Conservation (phyloP, 2,888 invertebrate species). For the Mesoligia furuncula region DNA sequence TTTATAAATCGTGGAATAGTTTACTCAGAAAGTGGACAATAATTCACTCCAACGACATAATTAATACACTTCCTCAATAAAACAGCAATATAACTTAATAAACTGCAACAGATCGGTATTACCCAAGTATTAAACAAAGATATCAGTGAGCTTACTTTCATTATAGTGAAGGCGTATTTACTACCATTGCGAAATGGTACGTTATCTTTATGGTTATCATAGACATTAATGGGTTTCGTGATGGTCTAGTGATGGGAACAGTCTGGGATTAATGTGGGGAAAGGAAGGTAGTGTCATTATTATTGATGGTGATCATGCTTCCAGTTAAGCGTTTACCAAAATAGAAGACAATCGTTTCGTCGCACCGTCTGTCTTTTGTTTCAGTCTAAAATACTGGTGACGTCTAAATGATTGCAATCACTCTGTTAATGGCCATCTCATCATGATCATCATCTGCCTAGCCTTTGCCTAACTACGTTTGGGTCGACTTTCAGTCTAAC, state of each 20-base stretch:
- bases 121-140: conserved; percentile 50
- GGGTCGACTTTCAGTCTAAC: too few species aligned
- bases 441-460: too few species aligned
- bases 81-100: not conserved
- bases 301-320: not conserved
- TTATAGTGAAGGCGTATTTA: conserved; percentile 44
- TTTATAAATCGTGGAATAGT: not conserved
- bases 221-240: conserved; percentile 32
- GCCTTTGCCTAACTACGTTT: too few species aligned
- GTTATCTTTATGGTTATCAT: conserved; percentile 48
- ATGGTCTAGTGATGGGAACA: conserved; percentile 38
- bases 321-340: not conserved
- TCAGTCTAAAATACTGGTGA: not conserved
- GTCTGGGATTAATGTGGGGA: not conserved
- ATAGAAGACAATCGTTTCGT: not conserved
- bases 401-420: not conserved
- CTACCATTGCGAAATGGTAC: conserved; percentile 49
- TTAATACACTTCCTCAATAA: conserved; percentile 24
- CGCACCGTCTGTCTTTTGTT: not conserved
- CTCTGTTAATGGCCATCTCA: too few species aligned
- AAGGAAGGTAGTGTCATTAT: not conserved
- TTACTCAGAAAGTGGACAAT: not conserved
- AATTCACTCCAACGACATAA: not conserved
- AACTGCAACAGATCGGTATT: conserved; percentile 13
- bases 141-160: conserved; percentile 44